Conservation (phyloP, 2,888 invertebrate species). For the Drosophila paramelanica region DNA sequence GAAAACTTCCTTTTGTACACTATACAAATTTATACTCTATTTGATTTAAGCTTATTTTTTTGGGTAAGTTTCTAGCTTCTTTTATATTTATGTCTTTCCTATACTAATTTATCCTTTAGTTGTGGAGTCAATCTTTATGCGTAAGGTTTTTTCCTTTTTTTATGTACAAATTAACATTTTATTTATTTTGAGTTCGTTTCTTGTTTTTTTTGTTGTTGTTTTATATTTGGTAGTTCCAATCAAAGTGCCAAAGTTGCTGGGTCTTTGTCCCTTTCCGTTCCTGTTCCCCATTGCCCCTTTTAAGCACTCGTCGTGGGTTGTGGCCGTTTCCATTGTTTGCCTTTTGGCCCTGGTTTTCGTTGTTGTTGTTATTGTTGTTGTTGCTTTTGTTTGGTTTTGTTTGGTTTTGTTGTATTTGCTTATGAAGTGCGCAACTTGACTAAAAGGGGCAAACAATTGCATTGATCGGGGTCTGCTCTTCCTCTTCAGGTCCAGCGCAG, state of each 20-base stretch:
- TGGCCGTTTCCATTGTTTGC: constrained; percentile 73
- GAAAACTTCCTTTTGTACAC: neutral
- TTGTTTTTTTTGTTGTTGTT: neutral
- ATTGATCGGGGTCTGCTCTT: constrained; percentile 66
- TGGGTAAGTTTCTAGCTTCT: no score
- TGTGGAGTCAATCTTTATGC: constrained; percentile 7
- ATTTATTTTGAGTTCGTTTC: constrained; percentile 16
- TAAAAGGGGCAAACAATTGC: constrained; percentile 84
- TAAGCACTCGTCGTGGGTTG: constrained; percentile 48
- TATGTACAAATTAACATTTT: constrained; percentile 9
- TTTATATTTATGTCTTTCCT: neutral
- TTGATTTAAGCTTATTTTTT: neutral
- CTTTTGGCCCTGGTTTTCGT: constrained; percentile 64
- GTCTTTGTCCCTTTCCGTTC: constrained; percentile 7
- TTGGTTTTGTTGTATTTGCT: constrained; percentile 73
- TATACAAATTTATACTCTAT: no score
- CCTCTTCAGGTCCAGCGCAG: constrained; percentile 28
- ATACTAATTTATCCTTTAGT: no score
- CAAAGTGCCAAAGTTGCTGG: constrained; percentile 71
- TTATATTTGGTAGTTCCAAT: constrained; percentile 59
- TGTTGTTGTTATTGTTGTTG: constrained; percentile 25
- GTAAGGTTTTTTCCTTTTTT: constrained; percentile 1
- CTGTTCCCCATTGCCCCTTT: constrained; percentile 13
- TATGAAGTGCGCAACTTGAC: constrained; percentile 82
- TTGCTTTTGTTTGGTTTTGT: constrained; percentile 42